These are phyloP conservation scores for Galemys pyrenaicus DNA, from an alignment of 2,113 vertebrate genomes.

Conservation along the genomic window DNA sequence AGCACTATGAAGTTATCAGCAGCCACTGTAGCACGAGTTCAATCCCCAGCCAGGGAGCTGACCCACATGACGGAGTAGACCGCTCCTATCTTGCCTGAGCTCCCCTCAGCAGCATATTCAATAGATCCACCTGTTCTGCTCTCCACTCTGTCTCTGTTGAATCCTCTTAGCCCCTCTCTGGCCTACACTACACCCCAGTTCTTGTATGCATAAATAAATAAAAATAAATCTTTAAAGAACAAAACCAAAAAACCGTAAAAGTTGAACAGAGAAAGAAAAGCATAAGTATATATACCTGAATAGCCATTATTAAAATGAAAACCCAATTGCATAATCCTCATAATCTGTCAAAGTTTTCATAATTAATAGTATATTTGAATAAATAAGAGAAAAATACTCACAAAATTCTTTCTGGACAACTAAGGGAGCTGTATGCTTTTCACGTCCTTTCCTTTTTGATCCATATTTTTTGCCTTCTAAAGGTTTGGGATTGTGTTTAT, in stretches of 20 bases:
- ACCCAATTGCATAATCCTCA: not conserved
- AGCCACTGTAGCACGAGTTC: no score
- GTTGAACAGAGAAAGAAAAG: not conserved
- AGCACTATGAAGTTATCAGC: no score
- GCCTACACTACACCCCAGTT: no score
- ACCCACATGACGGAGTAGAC: no score
- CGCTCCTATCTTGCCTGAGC: no score
- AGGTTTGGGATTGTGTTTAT: conserved; percentile 77
- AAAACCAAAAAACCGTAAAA: not conserved
- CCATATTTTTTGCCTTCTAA: conserved; percentile 75
- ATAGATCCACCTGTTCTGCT: no score
- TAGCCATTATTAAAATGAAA: conserved; percentile 44
- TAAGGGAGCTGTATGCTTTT: conserved; percentile 75
- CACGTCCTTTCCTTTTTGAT: conserved; percentile 83
- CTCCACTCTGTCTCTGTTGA: no score
- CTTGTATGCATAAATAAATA: no score
- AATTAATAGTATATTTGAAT: conserved; percentile 54
- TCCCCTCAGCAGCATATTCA: no score
- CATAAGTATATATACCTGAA: not conserved
- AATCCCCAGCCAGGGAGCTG: no score
- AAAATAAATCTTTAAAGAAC: no score
- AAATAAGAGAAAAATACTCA: conserved; percentile 72
- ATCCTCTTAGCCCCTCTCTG: no score
- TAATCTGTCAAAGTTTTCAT: conserved; percentile 14
- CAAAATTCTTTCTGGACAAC: conserved; percentile 82